Base-by-base conservation (phyloP, 2,888 invertebrate species). In the Dolichopus griseipennis region DNA sequence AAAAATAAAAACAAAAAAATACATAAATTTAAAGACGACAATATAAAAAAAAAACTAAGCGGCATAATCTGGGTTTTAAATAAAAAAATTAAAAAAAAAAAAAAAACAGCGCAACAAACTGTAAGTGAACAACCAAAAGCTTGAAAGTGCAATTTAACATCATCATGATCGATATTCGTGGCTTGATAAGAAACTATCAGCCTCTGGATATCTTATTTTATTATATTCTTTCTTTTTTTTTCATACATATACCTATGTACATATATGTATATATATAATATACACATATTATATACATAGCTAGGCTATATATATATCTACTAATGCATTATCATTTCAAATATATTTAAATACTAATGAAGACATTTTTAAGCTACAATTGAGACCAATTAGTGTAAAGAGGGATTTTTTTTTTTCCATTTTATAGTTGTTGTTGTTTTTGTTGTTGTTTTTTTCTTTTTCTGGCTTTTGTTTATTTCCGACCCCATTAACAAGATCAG, bases 151-250 rank as follows among this genome's bases (percentile, higher is more conserved):
- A 52, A 52, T 52, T 52, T 52, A 52, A 52, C 52, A 52, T 52
- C 52, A 52, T 52, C 52, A 52, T 52, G 52, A 52, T 52, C 52
- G 52, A 52, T 52, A 52, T 52, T 52, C 52, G 52, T 52, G 52
- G 52, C n/a, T 52, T 52, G 52, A 52, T 52, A 52, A 52, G 52
- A 52, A 52, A 52, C 52, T 18, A 52, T 52, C 52, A 52, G 52
- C 52, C 52, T 52, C 18, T 52, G 52, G 52, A 18, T 52, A 52
- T 52, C 52, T 52, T 52, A 41, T 41, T 52, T 18, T 52, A 9
- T 10, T 15, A 52, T 52, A n/a, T 52, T 9, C 27, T 27, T 27
- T 27, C 5, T 27, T 27, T 4, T 27, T 27, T 4, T 27, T 27
- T 27, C 15, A 41, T 41, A 37, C 10, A 37, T 8, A 37, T 37